Evolutionary conservation across 2,888 invertebrate species (phyloP).

Genomic region (Ametastegia equiseti): DNA sequence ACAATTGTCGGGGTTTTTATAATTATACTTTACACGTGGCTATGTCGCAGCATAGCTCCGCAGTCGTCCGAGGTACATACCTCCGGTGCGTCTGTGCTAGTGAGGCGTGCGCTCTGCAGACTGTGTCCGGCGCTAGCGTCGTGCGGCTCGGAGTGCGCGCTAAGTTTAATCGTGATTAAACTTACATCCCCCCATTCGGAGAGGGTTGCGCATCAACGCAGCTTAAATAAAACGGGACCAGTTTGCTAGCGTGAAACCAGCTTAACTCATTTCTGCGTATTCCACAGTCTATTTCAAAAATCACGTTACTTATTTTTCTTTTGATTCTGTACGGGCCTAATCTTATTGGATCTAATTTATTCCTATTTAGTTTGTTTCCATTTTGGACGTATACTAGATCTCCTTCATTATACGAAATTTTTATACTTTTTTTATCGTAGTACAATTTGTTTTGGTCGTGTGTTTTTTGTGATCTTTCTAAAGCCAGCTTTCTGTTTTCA

Average conservation of each 20-base stretch:
- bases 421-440: conserved; percentile 50
- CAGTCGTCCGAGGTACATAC: not conserved
- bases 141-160: not conserved
- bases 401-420: conserved; percentile 49
- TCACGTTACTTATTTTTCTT: conserved; percentile 53
- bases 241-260: conserved; percentile 47
- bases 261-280: conserved; percentile 43
- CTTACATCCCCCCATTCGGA: not conserved
- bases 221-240: conserved; percentile 16
- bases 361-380: conserved; percentile 53
- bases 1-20: not conserved
- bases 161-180: not conserved
- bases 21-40: not conserved
- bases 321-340: conserved; percentile 52
- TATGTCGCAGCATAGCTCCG: not conserved
- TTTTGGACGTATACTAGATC: conserved; percentile 55
- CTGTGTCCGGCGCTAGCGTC: not conserved
- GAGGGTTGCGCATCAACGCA: not conserved
- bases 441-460: conserved; percentile 53
- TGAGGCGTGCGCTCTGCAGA: not conserved
- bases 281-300: conserved; percentile 49
- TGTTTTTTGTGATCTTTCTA: conserved; percentile 49
- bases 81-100: not conserved
- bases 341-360: conserved; percentile 53
- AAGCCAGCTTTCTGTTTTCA: conserved; percentile 36